phyloP scores from a whole-genome alignment of 1,140 invertebrate genomes.

The Heterodera carotae region DNA sequence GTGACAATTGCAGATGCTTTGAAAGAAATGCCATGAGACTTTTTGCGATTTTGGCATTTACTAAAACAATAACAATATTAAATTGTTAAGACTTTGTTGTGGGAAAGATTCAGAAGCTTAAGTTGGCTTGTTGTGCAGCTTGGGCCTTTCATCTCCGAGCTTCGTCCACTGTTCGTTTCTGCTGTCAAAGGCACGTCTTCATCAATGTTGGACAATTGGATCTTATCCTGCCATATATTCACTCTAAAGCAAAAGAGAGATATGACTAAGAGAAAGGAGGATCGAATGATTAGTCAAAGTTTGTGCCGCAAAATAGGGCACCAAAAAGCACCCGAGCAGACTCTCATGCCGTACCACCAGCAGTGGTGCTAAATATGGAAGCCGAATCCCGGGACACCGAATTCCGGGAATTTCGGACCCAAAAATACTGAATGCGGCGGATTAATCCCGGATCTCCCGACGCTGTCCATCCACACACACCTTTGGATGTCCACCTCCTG shows the following conservation, averaged over 20 bases:
- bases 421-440: no score
- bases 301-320: no score
- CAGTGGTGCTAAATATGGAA: no score
- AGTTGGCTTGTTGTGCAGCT: constrained; percentile 69
- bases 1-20: not conserved
- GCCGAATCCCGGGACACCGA: no score
- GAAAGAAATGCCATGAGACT: no score
- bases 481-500: constrained; percentile 2
- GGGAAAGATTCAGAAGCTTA: constrained; percentile 80
- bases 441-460: no score
- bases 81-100: constrained; percentile 76
- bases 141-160: not conserved
- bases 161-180: constrained; percentile 28
- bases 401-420: no score
- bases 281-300: no score
- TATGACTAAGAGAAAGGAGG: no score
- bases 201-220: constrained; percentile 64
- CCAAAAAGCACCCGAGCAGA: no score
- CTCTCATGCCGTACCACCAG: no score
- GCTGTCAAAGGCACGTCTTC: constrained; percentile 50
- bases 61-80: constrained; percentile 76
- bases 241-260: constrained; percentile 31
- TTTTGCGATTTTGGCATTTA: not conserved
- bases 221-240: constrained; percentile 60
- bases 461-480: no score